Base-by-base conservation (phyloP, 1,140 invertebrate species). In the Tachypleus tridentatus region DNA sequence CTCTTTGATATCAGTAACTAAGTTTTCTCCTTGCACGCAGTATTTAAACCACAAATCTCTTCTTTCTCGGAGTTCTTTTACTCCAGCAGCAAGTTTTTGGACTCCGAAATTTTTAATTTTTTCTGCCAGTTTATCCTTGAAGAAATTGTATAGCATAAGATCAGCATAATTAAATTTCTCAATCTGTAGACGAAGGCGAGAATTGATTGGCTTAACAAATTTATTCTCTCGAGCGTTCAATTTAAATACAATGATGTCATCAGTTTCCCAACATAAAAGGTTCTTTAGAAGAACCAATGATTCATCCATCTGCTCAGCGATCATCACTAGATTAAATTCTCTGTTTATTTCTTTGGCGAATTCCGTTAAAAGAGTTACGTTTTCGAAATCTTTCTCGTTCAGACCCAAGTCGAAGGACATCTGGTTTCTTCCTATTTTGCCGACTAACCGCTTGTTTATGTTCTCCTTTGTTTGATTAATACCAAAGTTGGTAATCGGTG, bases 381-480 rank as follows among this genome's bases (percentile, higher is more conserved):
- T 71, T 11, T 54, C 11, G 58, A 72, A 71, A 9, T 61, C 47
- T 4, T 49, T 59, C 3, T 66, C 51, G 6, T 67, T 53, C 4
- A 72, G 58, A 5, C 74, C 74, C 3, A 75, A 65, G 54, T 75
- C 74, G 62, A 73, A 75, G 49, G 69, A 63, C 74, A 75, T 75
- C 61, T 75, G 74, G 68, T 75, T 75, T 49, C 64, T 52, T 5
- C 73, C 73, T 50, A 74, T 66, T 29, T 29, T 29, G 29, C 29
- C 29, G 29, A 29, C 2, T 29, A 29, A 29, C 29, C 29, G 29
- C 29, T 29, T 29, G 29, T 29, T 29, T 29, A 29, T 29, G 2
- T 29, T 2, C 2, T 29, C 29, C 29, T 29, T 29, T 29, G 29
- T 29, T 29, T 29, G 29, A 29, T 29, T 29, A 29, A 29, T 29